Evolutionary conservation across 2,888 invertebrate genomes (phyloP), one percentile per base, ranked within the genome.

Genomic region (Caenorhabditis sulstoni): DNA sequence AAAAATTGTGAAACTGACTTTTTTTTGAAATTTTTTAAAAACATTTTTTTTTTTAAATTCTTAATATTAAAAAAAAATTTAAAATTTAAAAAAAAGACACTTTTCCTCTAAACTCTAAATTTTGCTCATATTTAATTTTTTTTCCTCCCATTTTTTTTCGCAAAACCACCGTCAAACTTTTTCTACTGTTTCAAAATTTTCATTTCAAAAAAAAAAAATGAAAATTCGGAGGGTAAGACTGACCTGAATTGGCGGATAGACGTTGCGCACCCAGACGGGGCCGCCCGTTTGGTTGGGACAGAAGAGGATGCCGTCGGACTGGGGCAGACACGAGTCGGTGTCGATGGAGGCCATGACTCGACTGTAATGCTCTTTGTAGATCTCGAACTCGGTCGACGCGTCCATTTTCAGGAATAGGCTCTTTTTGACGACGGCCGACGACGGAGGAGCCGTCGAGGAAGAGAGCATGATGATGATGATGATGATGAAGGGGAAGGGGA

Each of bases 171-270:
- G n/a, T n/a, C n/a, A 47, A 47, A 47, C 8, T 8, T 47, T 47
- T 47, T 47, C 16, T 47, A 16, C n/a, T n/a, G n/a, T 50, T 8
- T 8, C 11, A 2, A 44, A 44, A 7, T 44, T 44, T 44, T 44
- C 4, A 29, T 29, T 5, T 29, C 7, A 29, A 29, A 44, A 29
- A 29, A 29, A 44, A 44, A 44, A 12, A n/a, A n/a, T 7, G 3
- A 11, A 44, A 44, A 44, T 14, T 14, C 11, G 3, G 44, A 11
- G n/a, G n/a, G n/a, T n/a, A 49, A n/a, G 47, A 66, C 81, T 68
- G 18, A 87, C 88, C 81, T 88, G 89, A 45, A 89, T 86, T 1
- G 89, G 89, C 16, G 89, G 89, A 66, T 88, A 89, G 22, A 88
- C 87, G 62, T 89, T 89, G 49, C 86, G 79, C 1, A 89, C 85